Percentiles rank a stretch among this genome's conserved stretches.
Conservation (phyloP, 2,888 invertebrate genomes). For the Suillia variegata region DNA sequence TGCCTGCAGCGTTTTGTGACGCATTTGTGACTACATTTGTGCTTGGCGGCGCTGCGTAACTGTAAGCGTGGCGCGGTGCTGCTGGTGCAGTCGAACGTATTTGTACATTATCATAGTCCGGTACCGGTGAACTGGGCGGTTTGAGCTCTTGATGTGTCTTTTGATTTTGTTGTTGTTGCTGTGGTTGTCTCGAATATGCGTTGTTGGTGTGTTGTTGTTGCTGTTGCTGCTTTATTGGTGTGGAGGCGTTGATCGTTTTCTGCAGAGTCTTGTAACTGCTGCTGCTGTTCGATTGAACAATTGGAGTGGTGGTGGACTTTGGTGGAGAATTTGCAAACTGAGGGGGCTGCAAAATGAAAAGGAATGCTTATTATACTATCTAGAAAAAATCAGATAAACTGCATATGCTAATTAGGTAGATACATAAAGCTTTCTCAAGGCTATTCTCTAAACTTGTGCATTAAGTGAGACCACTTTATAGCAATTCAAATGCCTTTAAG, state of each 20-base stretch:
- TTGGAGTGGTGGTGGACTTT: too few species aligned
- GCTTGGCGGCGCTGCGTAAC: slow-evolving; percentile 57
- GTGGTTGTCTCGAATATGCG: slow-evolving; percentile 1
- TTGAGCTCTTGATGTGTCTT: slow-evolving; percentile 17
- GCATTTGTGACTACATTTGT: slow-evolving; percentile 64
- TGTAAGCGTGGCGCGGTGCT: slow-evolving; percentile 49
- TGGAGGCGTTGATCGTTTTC: too few species aligned
- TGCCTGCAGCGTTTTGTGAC: slow-evolving; percentile 65
- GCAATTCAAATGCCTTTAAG: too few species aligned
- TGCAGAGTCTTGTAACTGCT: too few species aligned
- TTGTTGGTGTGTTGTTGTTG: slow-evolving; percentile 9
- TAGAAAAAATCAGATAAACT: too few species aligned
- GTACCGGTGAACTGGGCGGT: slow-evolving; percentile 48
- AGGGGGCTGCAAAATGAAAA: slow-evolving; percentile 55
- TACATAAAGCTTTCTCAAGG: not conserved
- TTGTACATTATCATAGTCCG: slow-evolving; percentile 44
- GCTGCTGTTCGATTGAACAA: too few species aligned
- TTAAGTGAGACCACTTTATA: too few species aligned
- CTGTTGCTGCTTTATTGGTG: slow-evolving; percentile 10
- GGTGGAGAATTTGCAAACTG: slow-evolving; percentile 52
- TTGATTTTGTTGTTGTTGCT: slow-evolving; percentile 7
- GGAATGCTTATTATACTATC: too few species aligned
- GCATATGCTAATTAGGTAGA: not conserved
- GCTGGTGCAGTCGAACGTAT: slow-evolving; percentile 21
- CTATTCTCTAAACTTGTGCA: too few species aligned